These are phyloP conservation scores for Drosophila siamana DNA, from an alignment of 2,888 invertebrate species.

Conservation along the genomic window DNA sequence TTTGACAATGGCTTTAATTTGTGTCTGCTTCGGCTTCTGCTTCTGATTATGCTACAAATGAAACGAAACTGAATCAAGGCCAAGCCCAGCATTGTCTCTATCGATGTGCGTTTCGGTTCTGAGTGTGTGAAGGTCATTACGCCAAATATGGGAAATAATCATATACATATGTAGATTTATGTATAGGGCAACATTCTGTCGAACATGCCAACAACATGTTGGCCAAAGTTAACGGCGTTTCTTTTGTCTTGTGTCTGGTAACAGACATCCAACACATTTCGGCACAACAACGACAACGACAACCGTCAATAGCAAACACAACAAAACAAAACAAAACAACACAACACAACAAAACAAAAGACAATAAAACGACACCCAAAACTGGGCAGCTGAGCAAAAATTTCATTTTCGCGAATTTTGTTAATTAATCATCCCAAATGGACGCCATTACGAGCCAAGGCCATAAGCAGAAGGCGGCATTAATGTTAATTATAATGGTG, in stretches of 20 bases:
- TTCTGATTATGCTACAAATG: conserved; percentile 20
- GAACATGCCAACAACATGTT: conserved; percentile 28
- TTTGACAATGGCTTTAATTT: conserved; percentile 17
- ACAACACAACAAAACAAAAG: conserved; percentile 33
- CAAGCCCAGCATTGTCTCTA: conserved; percentile 10
- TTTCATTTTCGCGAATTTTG: conserved; percentile 57
- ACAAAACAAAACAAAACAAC: conserved; percentile 1
- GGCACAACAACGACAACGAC: conserved; percentile 29
- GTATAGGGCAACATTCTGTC: conserved; percentile 39
- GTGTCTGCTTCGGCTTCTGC: background rate
- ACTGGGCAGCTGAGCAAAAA: conserved; percentile 35
- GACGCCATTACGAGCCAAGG: conserved; percentile 52
- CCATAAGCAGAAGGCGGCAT: conserved; percentile 50
- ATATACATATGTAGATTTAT: conserved; percentile 12
- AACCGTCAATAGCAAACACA: too few species aligned
- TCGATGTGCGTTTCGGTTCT: conserved; percentile 26
- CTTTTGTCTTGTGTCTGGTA: conserved; percentile 47
- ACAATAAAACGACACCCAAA: conserved; percentile 53
- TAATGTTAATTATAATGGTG: conserved; percentile 55
- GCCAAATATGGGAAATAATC: conserved; percentile 13
- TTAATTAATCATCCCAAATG: conserved; percentile 72
- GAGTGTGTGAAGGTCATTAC: conserved; percentile 53
- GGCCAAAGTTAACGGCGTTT: conserved; percentile 61
- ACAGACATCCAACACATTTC: conserved; percentile 4
- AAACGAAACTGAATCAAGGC: conserved; percentile 51